Evolutionary conservation across 37 sponge, comb jelly and placozoan species (phyloP).

Genomic region (Cliona cf. orientalis): DNA sequence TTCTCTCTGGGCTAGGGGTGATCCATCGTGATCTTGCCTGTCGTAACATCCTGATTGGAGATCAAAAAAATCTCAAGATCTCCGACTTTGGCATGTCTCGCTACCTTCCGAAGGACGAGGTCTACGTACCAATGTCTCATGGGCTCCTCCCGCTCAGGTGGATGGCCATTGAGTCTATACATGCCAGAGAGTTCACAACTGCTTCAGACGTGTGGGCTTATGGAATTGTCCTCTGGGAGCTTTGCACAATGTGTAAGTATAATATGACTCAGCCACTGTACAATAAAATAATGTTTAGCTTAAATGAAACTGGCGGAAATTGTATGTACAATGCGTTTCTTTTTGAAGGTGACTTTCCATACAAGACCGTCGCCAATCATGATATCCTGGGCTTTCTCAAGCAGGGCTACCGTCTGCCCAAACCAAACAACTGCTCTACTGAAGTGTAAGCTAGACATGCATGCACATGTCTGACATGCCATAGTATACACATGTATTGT

Average conservation of each 20-base stretch:
- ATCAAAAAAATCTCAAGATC: conserved; percentile 68
- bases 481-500: not conserved
- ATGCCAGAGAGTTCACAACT: conserved; percentile 64
- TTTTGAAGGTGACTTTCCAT: conserved; percentile 65
- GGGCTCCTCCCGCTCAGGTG: conserved; percentile 72
- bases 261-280: not conserved
- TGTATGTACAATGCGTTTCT: not conserved
- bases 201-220: conserved; percentile 79
- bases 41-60: conserved; percentile 81
- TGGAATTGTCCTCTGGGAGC: conserved; percentile 79
- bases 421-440: conserved; percentile 68
- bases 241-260: conserved; percentile 66
- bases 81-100: conserved; percentile 83
- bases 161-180: conserved; percentile 80
- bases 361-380: conserved; percentile 46
- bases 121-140: conserved; percentile 61
- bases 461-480: not conserved
- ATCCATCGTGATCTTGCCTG: conserved; percentile 85
- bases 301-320: not conserved
- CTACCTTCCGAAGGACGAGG: conserved; percentile 39
- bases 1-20: conserved; percentile 50
- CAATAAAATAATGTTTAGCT: not conserved
- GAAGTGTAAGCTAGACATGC: conserved; percentile 59
- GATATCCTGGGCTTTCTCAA: conserved; percentile 18
- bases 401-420: conserved; percentile 52